phyloP scores from a whole-genome alignment of 2,797 vertebrate genomes.

The Euphonia xanthogaster region DNA sequence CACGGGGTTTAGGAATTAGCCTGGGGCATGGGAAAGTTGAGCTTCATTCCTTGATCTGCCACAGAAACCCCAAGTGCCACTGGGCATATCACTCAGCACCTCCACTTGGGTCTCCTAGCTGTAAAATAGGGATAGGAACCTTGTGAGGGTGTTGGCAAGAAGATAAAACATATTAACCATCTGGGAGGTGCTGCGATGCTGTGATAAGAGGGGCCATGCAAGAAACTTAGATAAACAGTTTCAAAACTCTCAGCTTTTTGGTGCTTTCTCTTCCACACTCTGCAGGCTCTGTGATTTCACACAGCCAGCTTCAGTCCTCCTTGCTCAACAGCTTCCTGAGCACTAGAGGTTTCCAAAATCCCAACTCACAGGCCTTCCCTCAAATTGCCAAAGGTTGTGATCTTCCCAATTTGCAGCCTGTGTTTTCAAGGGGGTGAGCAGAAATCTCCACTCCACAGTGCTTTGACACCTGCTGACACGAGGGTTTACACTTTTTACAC shows the following conservation, averaged over 20 bases:
- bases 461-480: background rate
- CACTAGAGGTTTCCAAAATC: background rate
- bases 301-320: background rate
- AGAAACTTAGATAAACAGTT: slow-evolving; percentile 47
- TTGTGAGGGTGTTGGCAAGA: slow-evolving; percentile 38
- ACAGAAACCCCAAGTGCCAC: slow-evolving; percentile 54
- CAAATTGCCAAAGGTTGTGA: background rate
- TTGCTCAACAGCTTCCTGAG: background rate
- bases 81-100: slow-evolving; percentile 42
- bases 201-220: slow-evolving; percentile 20
- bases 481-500: background rate
- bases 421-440: background rate
- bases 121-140: slow-evolving; percentile 40
- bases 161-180: slow-evolving; percentile 25
- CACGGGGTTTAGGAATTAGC: slow-evolving; percentile 36
- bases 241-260: slow-evolving; percentile 30
- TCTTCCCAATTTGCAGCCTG: background rate
- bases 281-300: background rate
- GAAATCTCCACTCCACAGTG: background rate
- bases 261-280: background rate
- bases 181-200: slow-evolving; percentile 10
- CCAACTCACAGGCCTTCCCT: background rate
- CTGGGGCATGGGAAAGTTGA: slow-evolving; percentile 43
- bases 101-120: slow-evolving; percentile 40
- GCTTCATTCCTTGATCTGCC: slow-evolving; percentile 53